A percentile compares a stretch with the other conserved stretches of the same genome.
Conservation (phyloP, 2,888 invertebrate species). For the Noctua fimbriata region DNA sequence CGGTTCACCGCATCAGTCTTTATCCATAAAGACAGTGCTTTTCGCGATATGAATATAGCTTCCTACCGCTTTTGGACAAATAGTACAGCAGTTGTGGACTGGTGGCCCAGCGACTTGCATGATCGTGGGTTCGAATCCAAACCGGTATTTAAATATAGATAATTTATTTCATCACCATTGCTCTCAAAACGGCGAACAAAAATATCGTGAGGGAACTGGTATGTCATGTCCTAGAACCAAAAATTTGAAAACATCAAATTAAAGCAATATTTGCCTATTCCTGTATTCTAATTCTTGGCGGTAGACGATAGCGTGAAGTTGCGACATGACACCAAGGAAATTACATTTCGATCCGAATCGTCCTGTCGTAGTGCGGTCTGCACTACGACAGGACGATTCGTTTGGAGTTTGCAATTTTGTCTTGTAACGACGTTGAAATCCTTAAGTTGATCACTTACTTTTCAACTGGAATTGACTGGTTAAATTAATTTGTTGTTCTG, state of each 20-base stretch:
- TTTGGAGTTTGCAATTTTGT: neutral
- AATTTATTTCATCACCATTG: neutral
- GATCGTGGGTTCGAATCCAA: neutral
- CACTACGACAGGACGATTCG: neutral
- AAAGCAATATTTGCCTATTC: conserved; percentile 7
- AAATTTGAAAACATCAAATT: neutral
- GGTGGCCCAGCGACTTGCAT: neutral
- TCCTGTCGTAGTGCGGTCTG: conserved; percentile 1
- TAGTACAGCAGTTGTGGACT: neutral
- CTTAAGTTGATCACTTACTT: neutral
- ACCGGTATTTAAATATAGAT: neutral
- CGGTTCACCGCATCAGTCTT: neutral
- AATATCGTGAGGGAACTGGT: neutral
- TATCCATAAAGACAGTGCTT: neutral
- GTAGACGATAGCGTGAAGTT: neutral
- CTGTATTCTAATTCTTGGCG: neutral
- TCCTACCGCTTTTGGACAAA: neutral
- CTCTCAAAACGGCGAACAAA: neutral
- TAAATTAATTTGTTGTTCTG: neutral
- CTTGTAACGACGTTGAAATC: neutral
- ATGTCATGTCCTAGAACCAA: neutral
- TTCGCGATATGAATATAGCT: neutral
- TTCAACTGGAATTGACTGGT: neutral
- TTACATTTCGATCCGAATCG: conserved; percentile 31
- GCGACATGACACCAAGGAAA: conserved; percentile 36